phyloP scores from a whole-genome alignment of 2,113 vertebrate genomes.

The Rhinogobius similis region DNA sequence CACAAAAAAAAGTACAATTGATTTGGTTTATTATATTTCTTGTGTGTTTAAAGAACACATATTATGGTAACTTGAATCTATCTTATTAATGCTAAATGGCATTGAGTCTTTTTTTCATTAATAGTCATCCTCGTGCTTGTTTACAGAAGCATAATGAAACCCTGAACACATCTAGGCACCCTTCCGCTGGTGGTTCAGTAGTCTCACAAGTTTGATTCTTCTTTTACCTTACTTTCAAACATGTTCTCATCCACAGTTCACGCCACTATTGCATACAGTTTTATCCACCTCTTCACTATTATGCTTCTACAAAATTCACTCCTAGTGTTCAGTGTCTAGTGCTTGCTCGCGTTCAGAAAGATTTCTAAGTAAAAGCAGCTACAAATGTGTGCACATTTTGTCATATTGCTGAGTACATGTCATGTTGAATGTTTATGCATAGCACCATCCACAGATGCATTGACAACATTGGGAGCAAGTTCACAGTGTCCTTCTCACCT shows the following conservation, averaged over 20 bases:
- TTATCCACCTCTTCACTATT: constrained; percentile 28
- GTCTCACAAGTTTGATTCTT: constrained; percentile 52
- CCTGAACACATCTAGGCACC: constrained; percentile 54
- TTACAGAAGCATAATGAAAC: constrained; percentile 58
- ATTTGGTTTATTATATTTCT: constrained; percentile 42
- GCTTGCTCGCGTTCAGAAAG: constrained; percentile 49
- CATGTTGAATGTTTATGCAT: constrained; percentile 57
- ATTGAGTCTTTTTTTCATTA: constrained; percentile 44
- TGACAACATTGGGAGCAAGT: constrained; percentile 39
- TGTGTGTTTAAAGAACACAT: constrained; percentile 36
- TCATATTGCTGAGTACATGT: constrained; percentile 70
- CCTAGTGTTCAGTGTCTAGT: constrained; percentile 54
- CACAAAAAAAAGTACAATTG: constrained; percentile 35
- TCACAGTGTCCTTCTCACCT: constrained; percentile 32
- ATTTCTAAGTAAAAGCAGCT: constrained; percentile 56
- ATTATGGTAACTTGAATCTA: constrained; percentile 53
- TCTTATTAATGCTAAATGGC: constrained; percentile 57
- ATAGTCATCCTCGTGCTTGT: constrained; percentile 36
- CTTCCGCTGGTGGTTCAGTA: constrained; percentile 33
- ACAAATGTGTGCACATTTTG: constrained; percentile 56
- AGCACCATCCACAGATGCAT: constrained; percentile 66
- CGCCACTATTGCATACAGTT: constrained; percentile 30
- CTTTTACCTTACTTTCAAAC: constrained; percentile 41
- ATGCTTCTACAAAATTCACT: constrained; percentile 45
- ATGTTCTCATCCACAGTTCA: constrained; percentile 27